Conservation (phyloP, 2,797 vertebrate genomes). For the Microchirus variegatus region DNA sequence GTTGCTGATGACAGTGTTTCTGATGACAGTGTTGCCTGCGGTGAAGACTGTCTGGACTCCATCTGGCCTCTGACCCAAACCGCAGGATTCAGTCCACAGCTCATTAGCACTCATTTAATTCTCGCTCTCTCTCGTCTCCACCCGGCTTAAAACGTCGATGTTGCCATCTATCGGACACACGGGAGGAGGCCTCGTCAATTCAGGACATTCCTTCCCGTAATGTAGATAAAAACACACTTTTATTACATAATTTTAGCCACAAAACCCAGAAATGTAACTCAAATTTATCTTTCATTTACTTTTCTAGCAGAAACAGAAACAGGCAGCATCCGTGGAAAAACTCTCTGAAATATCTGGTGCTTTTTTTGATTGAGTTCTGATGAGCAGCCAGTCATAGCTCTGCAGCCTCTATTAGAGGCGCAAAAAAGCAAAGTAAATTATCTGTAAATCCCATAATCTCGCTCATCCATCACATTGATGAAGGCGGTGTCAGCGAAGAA, state of each 20-base stretch:
- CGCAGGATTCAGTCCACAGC: slow-evolving; percentile 49
- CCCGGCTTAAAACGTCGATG: slow-evolving; percentile 38
- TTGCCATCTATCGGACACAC: slow-evolving; percentile 71
- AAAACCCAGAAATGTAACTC: slow-evolving; percentile 1
- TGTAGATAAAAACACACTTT: neutral
- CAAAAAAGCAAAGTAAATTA: slow-evolving; percentile 54
- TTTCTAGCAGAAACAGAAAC: slow-evolving; percentile 2
- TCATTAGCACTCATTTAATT: slow-evolving; percentile 53
- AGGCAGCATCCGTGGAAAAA: neutral
- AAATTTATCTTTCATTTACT: neutral
- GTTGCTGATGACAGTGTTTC: slow-evolving; percentile 59
- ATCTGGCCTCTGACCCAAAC: slow-evolving; percentile 61
- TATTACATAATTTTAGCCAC: neutral
- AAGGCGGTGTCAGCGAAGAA: slow-evolving; percentile 37
- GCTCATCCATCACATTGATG: slow-evolving; percentile 66
- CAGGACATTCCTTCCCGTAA: neutral
- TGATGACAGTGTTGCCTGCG: slow-evolving; percentile 61
- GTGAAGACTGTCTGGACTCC: slow-evolving; percentile 54
- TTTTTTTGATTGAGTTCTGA: slow-evolving; percentile 33
- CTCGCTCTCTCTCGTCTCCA: slow-evolving; percentile 23
- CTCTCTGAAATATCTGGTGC: slow-evolving; percentile 2
- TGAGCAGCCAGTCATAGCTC: slow-evolving; percentile 31
- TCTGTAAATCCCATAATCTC: slow-evolving; percentile 69
- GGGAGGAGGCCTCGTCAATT: slow-evolving; percentile 18
- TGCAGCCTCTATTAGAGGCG: slow-evolving; percentile 46